Base-by-base conservation (phyloP, 2,113 vertebrate genomes). In the Paralichthys olivaceus region DNA sequence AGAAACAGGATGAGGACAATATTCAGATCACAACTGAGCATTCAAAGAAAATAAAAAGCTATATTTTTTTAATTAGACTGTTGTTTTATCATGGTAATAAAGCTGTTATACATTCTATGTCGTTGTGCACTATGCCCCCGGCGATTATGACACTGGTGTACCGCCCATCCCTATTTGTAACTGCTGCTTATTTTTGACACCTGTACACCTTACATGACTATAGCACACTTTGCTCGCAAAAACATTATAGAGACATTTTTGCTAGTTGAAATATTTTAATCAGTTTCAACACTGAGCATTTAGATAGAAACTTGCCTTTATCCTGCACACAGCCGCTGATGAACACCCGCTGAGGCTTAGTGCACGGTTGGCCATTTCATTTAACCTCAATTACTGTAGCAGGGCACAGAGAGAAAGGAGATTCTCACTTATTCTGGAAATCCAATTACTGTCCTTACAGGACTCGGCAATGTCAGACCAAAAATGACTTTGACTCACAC, bases 321-420 rank as follows among this genome's bases (percentile, higher is more conserved):
- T 75, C 61, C 79, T 15, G 37, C 79, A 56, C 71, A 72, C 51
- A 37, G 74, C 74, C 15, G 26, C 80, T 2, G 34, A 61, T 17
- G 58, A 86, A 84, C 83, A 78, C 86, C 87, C 84, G 72, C 77
- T 53, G 84, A 87, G 91, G 83, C 79, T 90, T 83, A 87, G 79
- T 83, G 87, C 83, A 81, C 67, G 79, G 79, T 69, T 87, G 90
- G 89, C 91, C 87, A 87, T 88, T 90, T 91, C 80, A 85, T 91
- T 91, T 93, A 91, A 91, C 91, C 91, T 86, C 88, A 91, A 90
- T 93, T 91, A 93, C 88, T 37, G 66, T 67, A 87, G 77, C 72
- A 62, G 77, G 78, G 61, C 76, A 29, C 47, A 22, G 72, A 82
- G 85, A 91, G 84, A 91, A 89, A 87, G 80, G 75, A 86, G 84